These are phyloP conservation scores for Aphodius granarius DNA, from an alignment of 2,888 invertebrate species.

Conservation along the genomic window DNA sequence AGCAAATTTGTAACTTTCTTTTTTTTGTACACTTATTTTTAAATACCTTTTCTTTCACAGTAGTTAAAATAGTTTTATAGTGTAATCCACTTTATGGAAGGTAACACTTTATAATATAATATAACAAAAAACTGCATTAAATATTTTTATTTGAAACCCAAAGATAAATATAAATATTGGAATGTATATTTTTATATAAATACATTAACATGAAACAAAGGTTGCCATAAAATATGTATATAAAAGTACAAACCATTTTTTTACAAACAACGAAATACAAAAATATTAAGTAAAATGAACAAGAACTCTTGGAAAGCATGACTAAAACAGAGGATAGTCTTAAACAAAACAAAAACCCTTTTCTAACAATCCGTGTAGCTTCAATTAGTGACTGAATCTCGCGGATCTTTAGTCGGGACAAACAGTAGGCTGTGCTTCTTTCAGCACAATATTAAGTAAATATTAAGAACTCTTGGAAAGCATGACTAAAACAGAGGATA, in stretches of 20 bases:
- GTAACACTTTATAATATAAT: background rate
- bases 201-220: background rate
- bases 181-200: background rate
- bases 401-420: background rate
- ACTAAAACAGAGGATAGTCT: background rate
- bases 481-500: background rate
- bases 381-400: background rate
- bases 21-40: too few relatives aligned
- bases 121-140: background rate
- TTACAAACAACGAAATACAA: background rate
- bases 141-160: background rate
- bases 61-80: too few relatives aligned
- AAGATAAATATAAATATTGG: background rate
- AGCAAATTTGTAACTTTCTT: background rate
- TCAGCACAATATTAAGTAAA: conserved; percentile 52
- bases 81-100: background rate
- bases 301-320: background rate
- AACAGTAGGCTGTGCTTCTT: conserved; percentile 54
- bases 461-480: background rate
- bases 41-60: too few relatives aligned
- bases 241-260: background rate
- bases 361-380: background rate
- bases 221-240: background rate
- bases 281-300: background rate
- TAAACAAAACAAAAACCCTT: background rate